Evolutionary conservation across 2,888 invertebrate genomes (phyloP).

Genomic region (Tetranychus piercei): DNA sequence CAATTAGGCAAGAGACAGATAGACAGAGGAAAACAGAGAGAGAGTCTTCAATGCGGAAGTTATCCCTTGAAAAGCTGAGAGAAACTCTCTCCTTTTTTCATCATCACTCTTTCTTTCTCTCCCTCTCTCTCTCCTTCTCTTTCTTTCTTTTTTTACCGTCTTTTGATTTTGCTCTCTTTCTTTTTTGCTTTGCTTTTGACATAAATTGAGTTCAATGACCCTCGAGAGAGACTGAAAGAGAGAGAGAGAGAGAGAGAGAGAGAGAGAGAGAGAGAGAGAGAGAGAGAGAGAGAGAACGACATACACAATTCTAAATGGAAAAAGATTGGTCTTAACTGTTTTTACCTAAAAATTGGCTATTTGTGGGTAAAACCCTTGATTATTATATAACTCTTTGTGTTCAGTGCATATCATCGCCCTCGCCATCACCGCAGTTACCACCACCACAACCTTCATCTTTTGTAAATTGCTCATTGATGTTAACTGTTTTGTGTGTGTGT

Average conservation of each 20-base stretch:
- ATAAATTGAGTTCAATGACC: neutral
- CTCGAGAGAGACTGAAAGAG: neutral
- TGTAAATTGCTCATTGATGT: no score
- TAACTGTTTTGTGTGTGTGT: no score
- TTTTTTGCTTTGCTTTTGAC: neutral
- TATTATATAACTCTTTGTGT: neutral
- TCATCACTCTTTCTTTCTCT: neutral
- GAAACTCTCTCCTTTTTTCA: neutral
- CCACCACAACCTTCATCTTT: no score
- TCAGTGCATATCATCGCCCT: neutral
- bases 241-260: neutral
- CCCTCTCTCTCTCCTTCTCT: neutral
- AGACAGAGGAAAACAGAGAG: conserved; percentile 8
- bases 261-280: neutral
- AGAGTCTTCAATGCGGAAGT: conserved; percentile 5
- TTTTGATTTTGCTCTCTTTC: neutral
- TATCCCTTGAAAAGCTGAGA: neutral
- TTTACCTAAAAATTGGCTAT: neutral
- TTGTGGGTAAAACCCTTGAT: neutral
- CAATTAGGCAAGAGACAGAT: neutral
- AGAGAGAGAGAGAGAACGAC: neutral
- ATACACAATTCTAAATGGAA: neutral
- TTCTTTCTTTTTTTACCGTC: neutral
- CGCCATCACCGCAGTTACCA: no score
- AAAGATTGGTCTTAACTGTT: neutral